Evolutionary conservation across 2,888 invertebrate genomes (phyloP).

Genomic region (Hydriomena furcata): DNA sequence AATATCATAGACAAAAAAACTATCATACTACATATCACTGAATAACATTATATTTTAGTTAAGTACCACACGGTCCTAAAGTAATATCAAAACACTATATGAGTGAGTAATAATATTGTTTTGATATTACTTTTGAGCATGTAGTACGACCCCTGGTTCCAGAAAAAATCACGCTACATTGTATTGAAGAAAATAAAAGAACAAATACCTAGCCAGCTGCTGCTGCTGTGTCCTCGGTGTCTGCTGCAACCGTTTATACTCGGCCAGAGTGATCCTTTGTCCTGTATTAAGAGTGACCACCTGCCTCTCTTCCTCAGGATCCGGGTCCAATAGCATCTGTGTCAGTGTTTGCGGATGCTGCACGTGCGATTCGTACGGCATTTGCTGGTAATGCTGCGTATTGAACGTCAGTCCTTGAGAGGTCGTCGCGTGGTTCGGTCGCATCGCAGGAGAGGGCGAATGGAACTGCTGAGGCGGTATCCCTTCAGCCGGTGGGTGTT

Average conservation of each 20-base stretch:
- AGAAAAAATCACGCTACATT: too few species aligned
- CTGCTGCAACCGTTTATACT: conserved; percentile 70
- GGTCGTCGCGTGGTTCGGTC: conserved; percentile 46
- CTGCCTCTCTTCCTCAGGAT: conserved; percentile 70
- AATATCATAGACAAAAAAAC: too few species aligned
- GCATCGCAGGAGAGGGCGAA: conserved; percentile 53
- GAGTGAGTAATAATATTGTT: too few species aligned
- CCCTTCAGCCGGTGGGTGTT: conserved; percentile 51
- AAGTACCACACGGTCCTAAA: too few species aligned
- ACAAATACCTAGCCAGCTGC: conserved; percentile 54
- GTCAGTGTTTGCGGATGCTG: conserved; percentile 57
- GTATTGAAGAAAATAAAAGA: too few species aligned
- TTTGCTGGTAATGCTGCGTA: conserved; percentile 57
- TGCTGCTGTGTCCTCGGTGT: conserved; percentile 57
- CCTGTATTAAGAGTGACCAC: conserved; percentile 68
- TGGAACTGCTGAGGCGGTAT: conserved; percentile 57
- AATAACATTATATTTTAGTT: too few species aligned
- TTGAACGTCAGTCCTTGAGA: conserved; percentile 51
- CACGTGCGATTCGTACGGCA: conserved; percentile 54
- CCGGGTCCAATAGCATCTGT: conserved; percentile 66
- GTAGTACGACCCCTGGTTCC: too few species aligned
- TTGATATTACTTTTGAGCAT: too few species aligned
- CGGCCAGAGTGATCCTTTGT: conserved; percentile 73
- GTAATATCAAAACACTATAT: too few species aligned
- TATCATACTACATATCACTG: too few species aligned